Percentiles rank a stretch among this genome's conserved stretches.
These are phyloP conservation scores for Ceyx cyanopectus DNA, from an alignment of 2,113 vertebrate genomes.

Conservation along the genomic window DNA sequence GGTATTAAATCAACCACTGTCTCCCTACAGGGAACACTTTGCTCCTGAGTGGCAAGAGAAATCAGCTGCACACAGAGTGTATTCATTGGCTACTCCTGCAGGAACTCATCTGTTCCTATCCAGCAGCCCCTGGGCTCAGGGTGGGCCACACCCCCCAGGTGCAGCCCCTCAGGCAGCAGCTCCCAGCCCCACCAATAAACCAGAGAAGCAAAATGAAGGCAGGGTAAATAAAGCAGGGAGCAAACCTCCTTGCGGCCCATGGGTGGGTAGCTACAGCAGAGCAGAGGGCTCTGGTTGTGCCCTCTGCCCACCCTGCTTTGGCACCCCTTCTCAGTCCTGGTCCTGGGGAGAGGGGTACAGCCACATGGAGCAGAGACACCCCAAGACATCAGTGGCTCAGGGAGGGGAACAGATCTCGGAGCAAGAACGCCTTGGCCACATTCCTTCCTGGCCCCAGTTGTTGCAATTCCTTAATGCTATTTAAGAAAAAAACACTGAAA, in stretches of 20 bases:
- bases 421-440: neutral
- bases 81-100: neutral
- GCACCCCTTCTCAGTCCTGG: neutral
- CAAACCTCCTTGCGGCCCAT: neutral
- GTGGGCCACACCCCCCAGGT: neutral
- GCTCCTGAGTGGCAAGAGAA: neutral
- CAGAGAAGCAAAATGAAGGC: neutral
- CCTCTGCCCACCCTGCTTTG: rapidly evolving
- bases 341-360: neutral
- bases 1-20: neutral
- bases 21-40: neutral
- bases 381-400: neutral
- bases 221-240: neutral
- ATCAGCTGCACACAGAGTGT: neutral
- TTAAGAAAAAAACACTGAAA: neutral
- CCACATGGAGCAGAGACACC: neutral
- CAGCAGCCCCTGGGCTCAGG: neutral
- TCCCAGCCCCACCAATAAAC: neutral
- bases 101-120: rapidly evolving
- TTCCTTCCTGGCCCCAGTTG: neutral
- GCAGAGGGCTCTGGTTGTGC: neutral
- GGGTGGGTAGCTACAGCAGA: rapidly evolving
- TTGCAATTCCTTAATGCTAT: neutral
- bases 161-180: neutral
- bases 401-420: rapidly evolving